Base-by-base conservation (phyloP, 2,797 vertebrate species). In the Falco biarmicus region DNA sequence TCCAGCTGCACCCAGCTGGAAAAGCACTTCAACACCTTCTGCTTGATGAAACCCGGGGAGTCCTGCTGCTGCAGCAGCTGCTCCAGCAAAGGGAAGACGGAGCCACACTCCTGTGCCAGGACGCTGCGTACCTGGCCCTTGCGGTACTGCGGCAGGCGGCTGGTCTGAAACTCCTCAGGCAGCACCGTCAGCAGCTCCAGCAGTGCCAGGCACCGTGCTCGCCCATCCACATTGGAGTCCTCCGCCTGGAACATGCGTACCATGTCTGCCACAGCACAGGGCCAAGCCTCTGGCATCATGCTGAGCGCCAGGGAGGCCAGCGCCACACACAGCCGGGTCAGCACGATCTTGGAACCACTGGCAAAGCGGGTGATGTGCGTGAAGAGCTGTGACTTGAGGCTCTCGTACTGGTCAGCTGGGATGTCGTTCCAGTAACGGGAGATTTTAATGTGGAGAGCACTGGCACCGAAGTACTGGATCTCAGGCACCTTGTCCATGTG, bases 401-500 rank as follows among this genome's bases (percentile, higher is more conserved):
- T 99, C 97, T 99, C 99, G 1, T 99, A 99, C 97, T 99, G 99
- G 97, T 99, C 99, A 1, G 99, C 98, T 0, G 99, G 99, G 96
- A 99, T 99, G 98, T 99, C 99, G 0, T 99, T 99, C 99, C 99
- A 99, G 96, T 99, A 99, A 68, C 99, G 99, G 48, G 99, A 99
- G 95, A 99, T 99, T 97, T 99, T 99, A 75, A 99, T 99, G 97
- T 99, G 99, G 51, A 99, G 98, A 12, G 99, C 99, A 1, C 99
- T 99, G 60, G 99, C 99, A 6, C 99, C 99, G 34, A 99, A 99
- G 98, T 99, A 99, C 97, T 99, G 99, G 98, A 99, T 99, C 98
- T 99, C 99, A 2, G 99, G 99, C 80, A 99, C 99, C 98, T 99
- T 99, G 95, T 99, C 99, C 32, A 99, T 99, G 96, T 98, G 99